Evolutionary conservation across 2,888 invertebrate genomes (phyloP), one percentile per base, ranked within the genome.

Genomic region (Acanthosepion esculentum): DNA sequence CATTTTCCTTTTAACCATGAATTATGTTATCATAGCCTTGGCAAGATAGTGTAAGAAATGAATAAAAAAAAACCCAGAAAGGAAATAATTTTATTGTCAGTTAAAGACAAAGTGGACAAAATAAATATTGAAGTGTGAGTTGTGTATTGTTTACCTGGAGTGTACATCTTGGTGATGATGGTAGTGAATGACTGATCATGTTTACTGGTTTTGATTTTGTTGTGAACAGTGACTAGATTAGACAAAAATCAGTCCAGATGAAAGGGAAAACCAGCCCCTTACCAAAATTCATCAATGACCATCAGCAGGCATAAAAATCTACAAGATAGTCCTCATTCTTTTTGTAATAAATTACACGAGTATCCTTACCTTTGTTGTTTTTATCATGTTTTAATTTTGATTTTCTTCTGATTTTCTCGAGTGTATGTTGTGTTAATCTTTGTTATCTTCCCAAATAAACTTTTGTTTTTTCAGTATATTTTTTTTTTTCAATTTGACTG

Each of bases 1-100:
- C 78, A 78, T 78, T n/a, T 78, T 78, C 12, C 78, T 78, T 78
- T 78, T 33, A 78, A 78, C 78, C 33, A 33, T 78, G 18, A 78
- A 78, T 78, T 78, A 78, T n/a, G 33, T 78, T 33, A 78, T 78
- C n/a, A 78, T 78, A 78, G 78, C 78, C n/a, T 78, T 78, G 78
- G 78, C n/a, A 78, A 78, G 4, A 78, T 33, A 78, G 29, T 78
- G 78, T 29, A 33, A 78, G 78, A 78, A 78, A 78, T 78, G 78
- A n/a, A 78, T 20, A 33, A 78, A 78, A 78, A n/a, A 78, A 10
- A n/a, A n/a, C 1, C 10, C 10, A 26, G 29, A 29, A 78, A 78
- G 78, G n/a, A 78, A 78, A 78, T 78, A 78, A n/a, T 78, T 78
- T 78, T 78, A 78, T n/a, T 78, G 33, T 78, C n/a, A 78, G 8